Evolutionary conservation across 2,888 invertebrate species (phyloP).

Genomic region (Chrysomela aeneicollis): DNA sequence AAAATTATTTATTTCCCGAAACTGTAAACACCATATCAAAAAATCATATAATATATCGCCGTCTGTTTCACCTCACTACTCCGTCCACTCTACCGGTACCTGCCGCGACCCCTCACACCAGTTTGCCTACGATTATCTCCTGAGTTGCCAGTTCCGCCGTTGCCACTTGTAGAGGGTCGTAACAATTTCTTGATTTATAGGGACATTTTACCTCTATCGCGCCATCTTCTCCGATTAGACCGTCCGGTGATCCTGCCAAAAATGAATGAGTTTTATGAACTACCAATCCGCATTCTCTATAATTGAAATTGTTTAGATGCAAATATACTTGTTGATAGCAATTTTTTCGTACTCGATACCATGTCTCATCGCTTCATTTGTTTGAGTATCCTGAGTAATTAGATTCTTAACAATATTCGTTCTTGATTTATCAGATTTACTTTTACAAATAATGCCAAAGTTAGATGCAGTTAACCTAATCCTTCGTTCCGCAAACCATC

Average conservation of each 20-base stretch:
- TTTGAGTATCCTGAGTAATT: neutral
- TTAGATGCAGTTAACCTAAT: conserved; percentile 2
- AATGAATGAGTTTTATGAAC: neutral
- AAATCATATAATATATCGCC: no score
- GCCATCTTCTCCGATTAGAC: conserved; percentile 3
- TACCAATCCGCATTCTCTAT: conserved; percentile 1
- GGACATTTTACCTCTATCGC: conserved; percentile 11
- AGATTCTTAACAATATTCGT: neutral
- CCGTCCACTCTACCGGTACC: no score
- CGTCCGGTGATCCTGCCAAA: conserved; percentile 15
- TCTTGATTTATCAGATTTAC: neutral
- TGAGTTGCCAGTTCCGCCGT: no score
- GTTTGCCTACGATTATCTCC: no score
- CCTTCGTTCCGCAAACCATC: conserved; percentile 5
- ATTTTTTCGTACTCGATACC: neutral
- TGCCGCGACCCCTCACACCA: no score
- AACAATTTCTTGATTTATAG: conserved; percentile 1
- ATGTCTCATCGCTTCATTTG: neutral
- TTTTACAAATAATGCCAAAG: conserved; percentile 7
- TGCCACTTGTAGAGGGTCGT: no score
- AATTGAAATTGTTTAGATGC: neutral
- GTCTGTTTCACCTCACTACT: no score
- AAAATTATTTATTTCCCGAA: no score
- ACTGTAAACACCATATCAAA: no score
- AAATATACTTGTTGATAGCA: neutral